phyloP scores from a whole-genome alignment of 1,140 invertebrate species.

The Leptopilina clavipes region DNA sequence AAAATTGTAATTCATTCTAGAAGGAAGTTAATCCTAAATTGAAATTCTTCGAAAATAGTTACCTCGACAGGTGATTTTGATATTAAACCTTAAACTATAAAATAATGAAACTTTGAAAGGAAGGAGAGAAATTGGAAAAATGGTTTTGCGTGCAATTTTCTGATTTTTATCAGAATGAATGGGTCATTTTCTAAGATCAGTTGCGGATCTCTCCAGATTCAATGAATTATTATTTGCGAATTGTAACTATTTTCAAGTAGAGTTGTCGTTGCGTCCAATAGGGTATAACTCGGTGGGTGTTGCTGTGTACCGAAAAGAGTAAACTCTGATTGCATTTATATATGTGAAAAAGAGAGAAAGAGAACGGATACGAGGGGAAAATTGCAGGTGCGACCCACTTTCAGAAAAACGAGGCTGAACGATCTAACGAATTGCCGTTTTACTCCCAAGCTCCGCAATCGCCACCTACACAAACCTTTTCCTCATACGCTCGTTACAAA shows the following conservation, averaged over 20 bases:
- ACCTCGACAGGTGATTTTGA: background rate
- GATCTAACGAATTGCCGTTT: constrained; percentile 44
- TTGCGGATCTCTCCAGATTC: background rate
- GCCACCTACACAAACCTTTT: constrained; percentile 29
- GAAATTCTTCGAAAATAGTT: background rate
- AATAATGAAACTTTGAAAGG: background rate
- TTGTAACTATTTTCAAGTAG: background rate
- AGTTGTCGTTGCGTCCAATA: background rate
- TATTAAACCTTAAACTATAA: constrained; percentile 4
- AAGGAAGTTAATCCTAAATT: background rate
- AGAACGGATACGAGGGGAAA: constrained; percentile 16
- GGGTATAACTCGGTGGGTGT: constrained; percentile 1
- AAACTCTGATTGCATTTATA: constrained; percentile 15
- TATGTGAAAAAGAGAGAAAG: background rate
- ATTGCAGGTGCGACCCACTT: constrained; percentile 39
- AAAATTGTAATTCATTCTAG: background rate
- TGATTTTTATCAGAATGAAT: background rate
- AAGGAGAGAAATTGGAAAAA: background rate
- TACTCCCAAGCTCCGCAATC: constrained; percentile 18
- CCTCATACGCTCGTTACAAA: constrained; percentile 38
- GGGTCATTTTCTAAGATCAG: constrained; percentile 4
- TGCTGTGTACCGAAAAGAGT: constrained; percentile 21
- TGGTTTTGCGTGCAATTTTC: constrained; percentile 8
- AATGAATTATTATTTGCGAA: constrained; percentile 13
- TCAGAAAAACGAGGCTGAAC: constrained; percentile 40